Conservation (phyloP, 2,888 invertebrate species). For the Epistrophe grossulariae region DNA sequence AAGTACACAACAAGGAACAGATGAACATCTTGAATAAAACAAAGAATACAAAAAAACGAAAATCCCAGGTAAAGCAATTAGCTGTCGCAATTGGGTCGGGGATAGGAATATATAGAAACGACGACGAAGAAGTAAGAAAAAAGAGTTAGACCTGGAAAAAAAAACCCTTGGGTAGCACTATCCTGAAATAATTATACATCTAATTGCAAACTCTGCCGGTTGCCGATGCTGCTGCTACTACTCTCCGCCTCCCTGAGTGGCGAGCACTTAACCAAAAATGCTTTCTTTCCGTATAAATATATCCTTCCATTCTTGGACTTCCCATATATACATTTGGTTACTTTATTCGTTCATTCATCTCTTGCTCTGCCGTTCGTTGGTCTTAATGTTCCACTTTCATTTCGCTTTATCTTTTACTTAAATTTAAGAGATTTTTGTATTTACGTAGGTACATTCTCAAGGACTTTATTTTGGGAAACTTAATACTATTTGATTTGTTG, state of each 20-base stretch:
- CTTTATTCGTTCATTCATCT: conserved; percentile 69
- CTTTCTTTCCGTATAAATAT: conserved; percentile 21
- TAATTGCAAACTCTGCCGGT: conserved; percentile 63
- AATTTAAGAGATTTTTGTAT: conserved; percentile 7
- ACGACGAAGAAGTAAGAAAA: conserved; percentile 23
- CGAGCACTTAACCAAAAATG: conserved; percentile 67
- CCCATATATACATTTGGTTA: conserved; percentile 30
- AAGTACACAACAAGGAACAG: conserved; percentile 38
- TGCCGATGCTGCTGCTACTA: neutral
- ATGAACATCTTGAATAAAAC: conserved; percentile 47
- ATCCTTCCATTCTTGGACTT: conserved; percentile 20
- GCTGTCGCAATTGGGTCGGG: conserved; percentile 60
- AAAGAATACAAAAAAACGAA: neutral
- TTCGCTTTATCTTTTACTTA: conserved; percentile 36
- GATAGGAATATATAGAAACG: neutral
- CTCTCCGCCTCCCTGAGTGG: conserved; percentile 11
- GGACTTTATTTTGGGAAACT: neutral
- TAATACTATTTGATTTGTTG: neutral
- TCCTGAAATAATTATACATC: conserved; percentile 73
- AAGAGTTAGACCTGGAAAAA: conserved; percentile 38
- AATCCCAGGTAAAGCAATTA: conserved; percentile 68
- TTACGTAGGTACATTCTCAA: neutral
- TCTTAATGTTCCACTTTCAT: conserved; percentile 54
- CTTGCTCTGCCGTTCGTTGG: conserved; percentile 24
- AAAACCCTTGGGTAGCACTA: conserved; percentile 56